phyloP scores from a whole-genome alignment of 2,797 vertebrate species.

The Manis crassicaudata region DNA sequence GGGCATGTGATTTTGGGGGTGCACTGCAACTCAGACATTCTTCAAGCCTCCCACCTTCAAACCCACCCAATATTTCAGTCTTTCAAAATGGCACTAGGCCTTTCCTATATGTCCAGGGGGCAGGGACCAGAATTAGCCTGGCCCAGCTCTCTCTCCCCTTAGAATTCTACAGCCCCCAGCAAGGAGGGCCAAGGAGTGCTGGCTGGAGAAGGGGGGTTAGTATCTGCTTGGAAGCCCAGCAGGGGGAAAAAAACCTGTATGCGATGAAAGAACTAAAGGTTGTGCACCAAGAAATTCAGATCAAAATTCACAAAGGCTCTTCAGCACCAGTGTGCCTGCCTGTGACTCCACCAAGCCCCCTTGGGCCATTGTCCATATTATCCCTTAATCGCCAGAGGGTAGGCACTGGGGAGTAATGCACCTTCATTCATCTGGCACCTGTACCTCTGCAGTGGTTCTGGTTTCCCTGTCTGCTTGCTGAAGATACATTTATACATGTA shows the following conservation, averaged over 20 bases:
- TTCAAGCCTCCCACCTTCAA: neutral
- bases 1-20: neutral
- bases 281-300: conserved; percentile 31
- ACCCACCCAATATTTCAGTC: neutral
- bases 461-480: neutral
- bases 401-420: neutral
- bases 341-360: neutral
- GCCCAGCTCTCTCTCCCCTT: neutral
- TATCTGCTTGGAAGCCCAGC: neutral
- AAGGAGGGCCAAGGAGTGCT: neutral
- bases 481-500: neutral
- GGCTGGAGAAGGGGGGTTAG: neutral
- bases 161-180: neutral
- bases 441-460: neutral
- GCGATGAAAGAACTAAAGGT: conserved; percentile 43
- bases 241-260: neutral
- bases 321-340: neutral
- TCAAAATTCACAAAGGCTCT: neutral
- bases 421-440: neutral
- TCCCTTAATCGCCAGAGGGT: neutral
- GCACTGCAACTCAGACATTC: neutral
- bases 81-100: conserved; percentile 2
- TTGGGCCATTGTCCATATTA: neutral
- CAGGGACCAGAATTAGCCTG: neutral
- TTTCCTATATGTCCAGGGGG: neutral